phyloP scores from a whole-genome alignment of 2,113 vertebrate genomes.

The Eubucco bourcierii region DNA sequence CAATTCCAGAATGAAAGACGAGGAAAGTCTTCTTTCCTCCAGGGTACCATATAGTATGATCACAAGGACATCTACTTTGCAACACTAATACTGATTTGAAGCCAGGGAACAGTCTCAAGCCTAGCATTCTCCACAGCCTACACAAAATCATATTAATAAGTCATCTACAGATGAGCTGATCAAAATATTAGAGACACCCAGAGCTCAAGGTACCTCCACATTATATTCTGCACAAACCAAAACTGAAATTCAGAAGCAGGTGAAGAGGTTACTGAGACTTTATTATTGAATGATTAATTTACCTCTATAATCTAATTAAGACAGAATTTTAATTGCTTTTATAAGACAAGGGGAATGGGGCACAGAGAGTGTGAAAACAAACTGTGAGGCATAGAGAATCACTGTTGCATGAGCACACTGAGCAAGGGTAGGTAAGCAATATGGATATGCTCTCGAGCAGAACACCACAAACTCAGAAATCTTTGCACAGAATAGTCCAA shows the following conservation, averaged over 20 bases:
- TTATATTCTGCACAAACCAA: not conserved
- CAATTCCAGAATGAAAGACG: not conserved
- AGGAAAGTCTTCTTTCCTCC: not conserved
- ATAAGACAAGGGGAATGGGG: not conserved
- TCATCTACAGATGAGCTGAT: not conserved
- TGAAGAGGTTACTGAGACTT: not conserved
- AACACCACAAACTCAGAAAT: not conserved
- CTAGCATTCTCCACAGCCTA: not conserved
- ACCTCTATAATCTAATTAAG: not conserved
- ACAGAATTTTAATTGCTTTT: not conserved
- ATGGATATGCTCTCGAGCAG: not conserved
- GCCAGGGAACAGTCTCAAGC: not conserved
- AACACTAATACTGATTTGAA: not conserved
- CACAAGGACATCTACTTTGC: not conserved
- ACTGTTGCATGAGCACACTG: not conserved
- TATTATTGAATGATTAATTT: not conserved
- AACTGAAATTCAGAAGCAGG: not conserved
- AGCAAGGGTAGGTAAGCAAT: not conserved
- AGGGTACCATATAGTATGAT: not conserved
- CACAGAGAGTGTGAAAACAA: not conserved
- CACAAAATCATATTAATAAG: rapidly evolving
- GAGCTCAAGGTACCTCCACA: not conserved
- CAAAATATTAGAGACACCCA: not conserved
- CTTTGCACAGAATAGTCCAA: not conserved
- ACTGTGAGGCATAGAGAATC: not conserved